Percentiles rank a stretch among this genome's conserved stretches.
These are phyloP conservation scores for Coracias cyanogaster DNA, from an alignment of 2,797 vertebrate species.

Conservation along the genomic window DNA sequence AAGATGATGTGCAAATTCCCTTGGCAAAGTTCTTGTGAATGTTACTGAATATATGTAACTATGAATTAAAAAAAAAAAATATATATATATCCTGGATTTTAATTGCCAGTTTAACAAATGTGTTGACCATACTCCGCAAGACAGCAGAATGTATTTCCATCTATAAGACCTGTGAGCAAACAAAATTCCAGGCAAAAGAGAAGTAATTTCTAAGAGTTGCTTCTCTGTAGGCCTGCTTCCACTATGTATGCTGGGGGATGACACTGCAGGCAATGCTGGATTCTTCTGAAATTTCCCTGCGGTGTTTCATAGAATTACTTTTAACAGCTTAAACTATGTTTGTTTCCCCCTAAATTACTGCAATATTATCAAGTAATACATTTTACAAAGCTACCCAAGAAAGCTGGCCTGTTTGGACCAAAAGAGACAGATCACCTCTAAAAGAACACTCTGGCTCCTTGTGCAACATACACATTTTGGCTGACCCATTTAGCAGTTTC, in stretches of 20 bases:
- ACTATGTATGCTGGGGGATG: not conserved
- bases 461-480: not conserved
- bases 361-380: not conserved
- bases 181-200: not conserved
- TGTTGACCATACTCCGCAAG: not conserved
- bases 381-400: not conserved
- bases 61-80: not conserved
- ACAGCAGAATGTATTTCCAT: not conserved
- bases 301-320: not conserved
- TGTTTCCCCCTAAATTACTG: not conserved
- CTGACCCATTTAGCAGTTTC: not conserved
- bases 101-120: not conserved
- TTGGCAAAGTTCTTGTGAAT: not conserved
- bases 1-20: not conserved
- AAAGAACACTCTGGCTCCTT: not conserved
- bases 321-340: not conserved
- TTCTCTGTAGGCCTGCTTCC: not conserved
- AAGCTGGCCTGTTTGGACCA: not conserved
- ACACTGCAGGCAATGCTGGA: no score
- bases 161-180: not conserved
- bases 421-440: not conserved
- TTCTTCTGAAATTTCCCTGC: not conserved
- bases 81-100: not conserved
- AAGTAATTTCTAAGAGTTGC: not conserved
- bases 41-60: not conserved